Percentiles rank a stretch among this genome's conserved stretches.
These are phyloP conservation scores for Dryococelus australis DNA, from an alignment of 2,888 invertebrate genomes.

Conservation along the genomic window DNA sequence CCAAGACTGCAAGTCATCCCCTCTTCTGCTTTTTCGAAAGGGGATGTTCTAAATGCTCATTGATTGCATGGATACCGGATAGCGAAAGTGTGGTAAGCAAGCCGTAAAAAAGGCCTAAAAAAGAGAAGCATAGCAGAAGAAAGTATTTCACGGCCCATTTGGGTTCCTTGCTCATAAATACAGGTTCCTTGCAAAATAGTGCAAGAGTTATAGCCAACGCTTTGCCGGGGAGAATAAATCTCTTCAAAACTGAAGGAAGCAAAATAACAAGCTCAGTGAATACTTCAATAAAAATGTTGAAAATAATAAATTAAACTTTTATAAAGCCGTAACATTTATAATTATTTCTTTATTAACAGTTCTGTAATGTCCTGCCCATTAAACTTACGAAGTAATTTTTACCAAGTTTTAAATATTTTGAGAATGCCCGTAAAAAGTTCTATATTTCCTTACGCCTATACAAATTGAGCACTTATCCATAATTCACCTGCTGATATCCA, in stretches of 20 bases:
- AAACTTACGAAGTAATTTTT: no score
- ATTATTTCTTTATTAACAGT: no score
- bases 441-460: no score
- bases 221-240: neutral
- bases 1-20: neutral
- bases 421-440: no score
- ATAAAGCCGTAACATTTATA: no score
- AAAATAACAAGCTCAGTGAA: neutral
- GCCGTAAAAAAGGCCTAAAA: neutral
- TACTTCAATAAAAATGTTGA: no score
- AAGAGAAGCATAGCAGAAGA: conserved; percentile 7
- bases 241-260: neutral
- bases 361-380: no score
- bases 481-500: no score
- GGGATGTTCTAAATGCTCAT: conserved; percentile 10
- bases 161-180: neutral
- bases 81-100: neutral
- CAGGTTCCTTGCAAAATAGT: neutral
- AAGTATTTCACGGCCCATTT: conserved; percentile 16
- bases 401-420: no score
- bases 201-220: neutral
- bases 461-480: no score
- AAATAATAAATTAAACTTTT: no score
- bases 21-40: neutral
- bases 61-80: neutral